These are phyloP conservation scores for Stegostoma tigrinum DNA, from an alignment of 2,113 vertebrate species.

Conservation along the genomic window DNA sequence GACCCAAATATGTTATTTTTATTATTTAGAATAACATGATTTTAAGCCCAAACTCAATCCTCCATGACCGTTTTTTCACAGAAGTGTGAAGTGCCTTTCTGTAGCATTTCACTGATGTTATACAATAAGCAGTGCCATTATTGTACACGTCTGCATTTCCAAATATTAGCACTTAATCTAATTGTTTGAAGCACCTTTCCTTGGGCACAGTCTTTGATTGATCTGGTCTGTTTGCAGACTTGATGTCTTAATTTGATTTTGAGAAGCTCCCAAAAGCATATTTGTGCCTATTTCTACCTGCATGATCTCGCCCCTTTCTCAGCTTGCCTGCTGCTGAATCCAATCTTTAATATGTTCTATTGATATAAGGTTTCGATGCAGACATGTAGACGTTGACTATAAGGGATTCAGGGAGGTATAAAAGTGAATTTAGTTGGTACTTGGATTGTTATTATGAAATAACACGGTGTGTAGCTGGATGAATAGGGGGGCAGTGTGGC, in stretches of 20 bases:
- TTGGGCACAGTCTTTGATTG: no score
- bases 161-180: not conserved
- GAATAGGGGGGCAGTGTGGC: no score
- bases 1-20: not conserved
- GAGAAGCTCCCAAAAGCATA: no score
- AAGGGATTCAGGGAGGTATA: not conserved
- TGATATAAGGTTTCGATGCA: not conserved
- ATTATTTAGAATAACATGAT: not conserved
- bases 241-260: no score
- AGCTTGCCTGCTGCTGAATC: no score
- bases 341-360: no score
- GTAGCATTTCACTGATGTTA: not conserved
- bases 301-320: no score
- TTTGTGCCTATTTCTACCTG: no score
- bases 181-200: not conserved
- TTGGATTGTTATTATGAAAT: no score
- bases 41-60: not conserved
- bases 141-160: not conserved
- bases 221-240: no score
- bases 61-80: not conserved
- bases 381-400: no score
- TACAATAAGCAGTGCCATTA: not conserved
- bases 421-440: not conserved
- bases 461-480: no score
- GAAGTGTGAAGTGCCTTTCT: not conserved